A percentile compares a stretch with the other conserved stretches of the same genome.
These are phyloP conservation scores for Sebastiscus albofasciatus DNA, from an alignment of 2,797 vertebrate genomes.

Conservation along the genomic window DNA sequence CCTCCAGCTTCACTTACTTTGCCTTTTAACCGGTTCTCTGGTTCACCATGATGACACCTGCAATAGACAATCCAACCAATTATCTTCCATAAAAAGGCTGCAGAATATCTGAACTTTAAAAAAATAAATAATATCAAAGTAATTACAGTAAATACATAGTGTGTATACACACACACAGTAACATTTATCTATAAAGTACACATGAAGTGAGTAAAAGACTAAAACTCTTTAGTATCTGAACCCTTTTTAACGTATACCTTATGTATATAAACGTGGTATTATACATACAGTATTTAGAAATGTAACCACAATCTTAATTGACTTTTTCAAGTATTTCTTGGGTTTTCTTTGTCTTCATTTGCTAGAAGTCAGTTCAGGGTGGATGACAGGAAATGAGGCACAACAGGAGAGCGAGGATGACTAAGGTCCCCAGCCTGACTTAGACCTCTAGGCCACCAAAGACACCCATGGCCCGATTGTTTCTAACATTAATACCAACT, in stretches of 20 bases:
- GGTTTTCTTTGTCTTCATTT: slow-evolving; percentile 1
- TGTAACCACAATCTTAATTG: not conserved
- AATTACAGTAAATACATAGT: too few species aligned
- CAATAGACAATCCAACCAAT: not conserved
- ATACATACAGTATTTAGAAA: not conserved
- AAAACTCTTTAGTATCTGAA: not conserved
- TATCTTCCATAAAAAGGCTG: not conserved
- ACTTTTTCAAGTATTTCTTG: not conserved
- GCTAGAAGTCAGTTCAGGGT: not conserved
- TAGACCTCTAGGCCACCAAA: not conserved
- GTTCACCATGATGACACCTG: not conserved
- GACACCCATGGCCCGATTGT: not conserved
- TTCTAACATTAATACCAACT: not conserved
- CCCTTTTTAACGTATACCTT: not conserved
- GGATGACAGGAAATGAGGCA: slow-evolving; percentile 34
- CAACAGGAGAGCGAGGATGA: not conserved
- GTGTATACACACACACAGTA: too few species aligned
- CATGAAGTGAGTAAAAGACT: not conserved
- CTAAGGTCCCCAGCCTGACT: slow-evolving; percentile 7
- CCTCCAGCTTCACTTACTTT: not conserved
- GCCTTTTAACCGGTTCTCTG: not conserved
- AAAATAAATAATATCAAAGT: too few species aligned
- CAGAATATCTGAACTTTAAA: not conserved
- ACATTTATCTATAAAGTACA: too few species aligned
- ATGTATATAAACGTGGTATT: not conserved